Evolutionary conservation across 2,113 vertebrate genomes (phyloP), one percentile per base, ranked within the genome.

Genomic region (Opisthocomus hoazin): DNA sequence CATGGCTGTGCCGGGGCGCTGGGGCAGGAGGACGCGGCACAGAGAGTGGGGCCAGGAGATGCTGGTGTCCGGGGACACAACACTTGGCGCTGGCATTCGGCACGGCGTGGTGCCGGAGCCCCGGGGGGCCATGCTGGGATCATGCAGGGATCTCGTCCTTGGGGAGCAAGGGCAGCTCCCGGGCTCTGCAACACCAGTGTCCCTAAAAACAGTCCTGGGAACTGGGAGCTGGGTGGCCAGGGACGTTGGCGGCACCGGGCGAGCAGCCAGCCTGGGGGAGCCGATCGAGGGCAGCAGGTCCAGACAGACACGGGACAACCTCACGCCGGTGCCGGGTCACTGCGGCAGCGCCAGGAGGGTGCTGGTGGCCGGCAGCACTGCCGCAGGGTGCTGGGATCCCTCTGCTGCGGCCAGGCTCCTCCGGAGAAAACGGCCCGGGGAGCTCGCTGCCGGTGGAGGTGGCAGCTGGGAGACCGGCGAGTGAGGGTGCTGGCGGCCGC

Each of bases 161-260:
- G 0, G n/a, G 50, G 76, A 93, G 37, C 65, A 53, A 56, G 54
- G 32, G 37, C 0, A 0, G 66, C 32, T 54, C 68, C 39, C 1
- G 3, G 14, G 22, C 26, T 37, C 56, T 0, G 0, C 11, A 54
- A 41, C 4, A 2, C 24, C 9, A 15, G 5, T 29, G 2, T 43
- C 75, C 43, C 37, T 63, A 54, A 18, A 58, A 30, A 11, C 36
- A 57, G 43, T n/a, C 79, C 77, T 51, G 73, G 84, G 64, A 85
- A 66, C 22, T 0, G 0, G 58, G 68, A 86, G 29, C 9, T 0
- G 2, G 54, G 24, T 45, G 54, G 26, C 50, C 6, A 1, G 30
- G 71, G 23, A 73, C 66, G 21, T 64, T 0, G 0, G 84, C 68
- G 68, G 75, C 36, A 51, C n/a, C 4, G 1, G 56, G 65, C 0